These are phyloP conservation scores for Cephus cinctus DNA, from an alignment of 1,140 invertebrate species.

Conservation along the genomic window DNA sequence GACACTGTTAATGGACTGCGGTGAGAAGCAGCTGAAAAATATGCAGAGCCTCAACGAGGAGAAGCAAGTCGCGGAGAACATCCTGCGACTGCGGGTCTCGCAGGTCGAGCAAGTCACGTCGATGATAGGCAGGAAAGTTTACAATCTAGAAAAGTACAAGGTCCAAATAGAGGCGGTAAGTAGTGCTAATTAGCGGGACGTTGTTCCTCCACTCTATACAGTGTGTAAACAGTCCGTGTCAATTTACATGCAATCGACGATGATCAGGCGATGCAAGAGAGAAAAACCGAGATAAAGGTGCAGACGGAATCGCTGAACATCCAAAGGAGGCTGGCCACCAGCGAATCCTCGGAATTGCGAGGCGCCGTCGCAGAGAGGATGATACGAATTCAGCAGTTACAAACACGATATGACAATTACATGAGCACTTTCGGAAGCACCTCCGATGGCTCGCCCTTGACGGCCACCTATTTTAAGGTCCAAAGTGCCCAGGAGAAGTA, in stretches of 20 bases:
- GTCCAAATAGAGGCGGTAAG: slow-evolving; percentile 59
- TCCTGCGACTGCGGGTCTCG: slow-evolving; percentile 59
- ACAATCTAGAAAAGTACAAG: slow-evolving; percentile 60
- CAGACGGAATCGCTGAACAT: slow-evolving; percentile 60
- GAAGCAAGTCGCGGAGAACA: slow-evolving; percentile 63
- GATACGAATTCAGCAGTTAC: slow-evolving; percentile 61
- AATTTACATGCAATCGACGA: no score
- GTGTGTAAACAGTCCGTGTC: no score
- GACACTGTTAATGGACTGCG: slow-evolving; percentile 53
- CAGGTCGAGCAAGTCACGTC: slow-evolving; percentile 59
- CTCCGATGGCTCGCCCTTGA: slow-evolving; percentile 60
- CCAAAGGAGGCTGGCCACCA: slow-evolving; percentile 58
- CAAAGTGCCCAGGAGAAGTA: slow-evolving; percentile 69
- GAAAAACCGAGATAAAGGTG: slow-evolving; percentile 61
- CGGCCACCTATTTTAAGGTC: slow-evolving; percentile 67
- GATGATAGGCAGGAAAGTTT: slow-evolving; percentile 59
- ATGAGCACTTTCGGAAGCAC: slow-evolving; percentile 44
- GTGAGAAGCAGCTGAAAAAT: slow-evolving; percentile 57
- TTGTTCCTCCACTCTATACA: no score
- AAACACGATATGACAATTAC: slow-evolving; percentile 48
- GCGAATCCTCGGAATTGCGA: slow-evolving; percentile 61
- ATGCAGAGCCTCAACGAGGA: slow-evolving; percentile 51
- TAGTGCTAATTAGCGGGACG: slow-evolving; percentile 7
- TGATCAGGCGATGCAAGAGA: slow-evolving; percentile 65
- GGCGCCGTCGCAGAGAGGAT: slow-evolving; percentile 58